Evolutionary conservation across 2,797 vertebrate species (phyloP).

Genomic region (Halcyon smyrnensis): DNA sequence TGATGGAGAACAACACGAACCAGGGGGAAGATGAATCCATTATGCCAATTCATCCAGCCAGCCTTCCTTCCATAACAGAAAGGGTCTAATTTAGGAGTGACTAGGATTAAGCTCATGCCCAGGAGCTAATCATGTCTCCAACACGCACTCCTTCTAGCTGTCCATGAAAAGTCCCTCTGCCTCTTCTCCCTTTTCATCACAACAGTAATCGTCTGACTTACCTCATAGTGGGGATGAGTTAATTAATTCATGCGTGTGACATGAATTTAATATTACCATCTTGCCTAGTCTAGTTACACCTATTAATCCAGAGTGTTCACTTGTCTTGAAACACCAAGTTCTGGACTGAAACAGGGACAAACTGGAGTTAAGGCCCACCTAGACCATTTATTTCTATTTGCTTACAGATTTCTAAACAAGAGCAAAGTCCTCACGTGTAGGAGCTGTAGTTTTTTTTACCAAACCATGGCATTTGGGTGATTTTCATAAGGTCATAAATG

Average conservation of each 20-base stretch:
- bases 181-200: neutral
- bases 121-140: neutral
- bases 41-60: neutral
- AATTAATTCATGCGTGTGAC: neutral
- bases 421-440: rapidly evolving
- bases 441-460: neutral
- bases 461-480: neutral
- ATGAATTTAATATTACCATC: neutral
- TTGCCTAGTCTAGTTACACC: neutral
- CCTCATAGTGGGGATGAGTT: neutral
- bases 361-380: neutral
- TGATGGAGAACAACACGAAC: neutral
- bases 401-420: neutral
- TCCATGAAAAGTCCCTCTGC: neutral
- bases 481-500: neutral
- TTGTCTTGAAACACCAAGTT: neutral
- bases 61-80: neutral
- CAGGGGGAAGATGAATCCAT: neutral
- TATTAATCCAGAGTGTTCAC: neutral
- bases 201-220: neutral
- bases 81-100: neutral
- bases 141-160: neutral
- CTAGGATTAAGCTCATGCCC: neutral
- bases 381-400: neutral
- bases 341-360: neutral